A percentile compares a stretch with the other conserved stretches of the same genome.
These are phyloP conservation scores for Toxotes lorentzi DNA, from an alignment of 2,797 vertebrate genomes.

Conservation along the genomic window DNA sequence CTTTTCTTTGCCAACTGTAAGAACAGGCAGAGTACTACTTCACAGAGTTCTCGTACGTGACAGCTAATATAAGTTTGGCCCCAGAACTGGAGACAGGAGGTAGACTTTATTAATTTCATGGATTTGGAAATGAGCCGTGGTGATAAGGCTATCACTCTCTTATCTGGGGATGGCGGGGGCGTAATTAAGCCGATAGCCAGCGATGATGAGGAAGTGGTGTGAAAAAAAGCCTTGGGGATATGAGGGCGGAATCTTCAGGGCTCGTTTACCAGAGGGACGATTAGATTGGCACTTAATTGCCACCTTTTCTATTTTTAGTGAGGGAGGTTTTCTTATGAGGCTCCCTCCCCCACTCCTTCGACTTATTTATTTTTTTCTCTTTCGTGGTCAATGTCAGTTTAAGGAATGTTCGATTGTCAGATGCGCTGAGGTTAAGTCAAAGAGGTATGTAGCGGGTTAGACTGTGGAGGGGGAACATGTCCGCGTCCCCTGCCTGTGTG, in stretches of 20 bases:
- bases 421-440: slow-evolving; percentile 52
- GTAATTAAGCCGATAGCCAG: slow-evolving; percentile 83
- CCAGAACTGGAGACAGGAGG: slow-evolving; percentile 74
- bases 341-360: slow-evolving; percentile 37
- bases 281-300: slow-evolving; percentile 83
- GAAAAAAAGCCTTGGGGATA: slow-evolving; percentile 72
- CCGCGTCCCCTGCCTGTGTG: slow-evolving; percentile 33
- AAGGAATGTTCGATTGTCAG: slow-evolving; percentile 64
- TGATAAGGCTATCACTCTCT: slow-evolving; percentile 84
- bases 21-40: slow-evolving; percentile 57
- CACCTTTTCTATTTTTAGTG: slow-evolving; percentile 83
- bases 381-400: slow-evolving; percentile 74
- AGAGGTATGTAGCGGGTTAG: slow-evolving; percentile 45
- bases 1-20: slow-evolving; percentile 39
- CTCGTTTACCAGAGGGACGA: slow-evolving; percentile 81
- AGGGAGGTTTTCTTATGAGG: slow-evolving; percentile 59
- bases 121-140: slow-evolving; percentile 84
- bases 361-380: slow-evolving; percentile 22
- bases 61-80: slow-evolving; percentile 78
- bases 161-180: slow-evolving; percentile 79
- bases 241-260: slow-evolving; percentile 79
- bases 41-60: slow-evolving; percentile 51
- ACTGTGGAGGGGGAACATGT: slow-evolving; percentile 20
- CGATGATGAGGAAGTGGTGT: slow-evolving; percentile 79
- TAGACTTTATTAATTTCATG: slow-evolving; percentile 85